These are phyloP conservation scores for Ceyx melanurus DNA, from an alignment of 2,113 vertebrate species.

Conservation along the genomic window DNA sequence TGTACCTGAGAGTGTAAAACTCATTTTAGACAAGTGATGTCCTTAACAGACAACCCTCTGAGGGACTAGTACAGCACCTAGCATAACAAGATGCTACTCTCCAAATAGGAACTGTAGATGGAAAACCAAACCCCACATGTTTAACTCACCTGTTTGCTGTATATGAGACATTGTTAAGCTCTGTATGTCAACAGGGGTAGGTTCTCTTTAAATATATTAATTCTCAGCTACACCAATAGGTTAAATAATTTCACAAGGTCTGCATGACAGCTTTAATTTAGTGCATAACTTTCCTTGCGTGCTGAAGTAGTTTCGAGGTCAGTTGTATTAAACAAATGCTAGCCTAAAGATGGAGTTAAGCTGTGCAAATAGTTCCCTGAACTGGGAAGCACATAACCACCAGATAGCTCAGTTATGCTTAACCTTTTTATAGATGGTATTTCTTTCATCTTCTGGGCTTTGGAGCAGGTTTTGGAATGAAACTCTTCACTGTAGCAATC, in stretches of 20 bases:
- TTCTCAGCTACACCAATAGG: background rate
- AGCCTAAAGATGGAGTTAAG: background rate
- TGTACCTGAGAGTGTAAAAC: background rate
- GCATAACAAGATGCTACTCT: background rate
- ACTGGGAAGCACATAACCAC: background rate
- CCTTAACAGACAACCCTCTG: background rate
- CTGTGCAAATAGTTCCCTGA: slow-evolving; percentile 15
- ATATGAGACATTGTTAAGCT: background rate
- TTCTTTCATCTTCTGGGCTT: slow-evolving; percentile 3
- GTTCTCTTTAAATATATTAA: background rate
- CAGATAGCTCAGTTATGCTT: background rate
- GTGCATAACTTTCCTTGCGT: background rate
- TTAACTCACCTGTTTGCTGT: background rate
- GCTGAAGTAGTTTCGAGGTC: slow-evolving; percentile 12
- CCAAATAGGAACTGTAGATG: background rate
- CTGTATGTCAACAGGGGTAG: background rate
- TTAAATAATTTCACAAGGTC: slow-evolving; percentile 17
- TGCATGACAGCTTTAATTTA: slow-evolving; percentile 13
- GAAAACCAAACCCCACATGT: accelerated
- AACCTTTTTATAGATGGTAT: background rate
- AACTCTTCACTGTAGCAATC: background rate
- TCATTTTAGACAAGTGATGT: background rate
- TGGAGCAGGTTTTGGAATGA: background rate
- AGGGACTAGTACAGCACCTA: background rate
- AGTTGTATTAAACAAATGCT: slow-evolving; percentile 3